Evolutionary conservation across 2,113 vertebrate species (phyloP).

Genomic region (Toxostoma redivivum): DNA sequence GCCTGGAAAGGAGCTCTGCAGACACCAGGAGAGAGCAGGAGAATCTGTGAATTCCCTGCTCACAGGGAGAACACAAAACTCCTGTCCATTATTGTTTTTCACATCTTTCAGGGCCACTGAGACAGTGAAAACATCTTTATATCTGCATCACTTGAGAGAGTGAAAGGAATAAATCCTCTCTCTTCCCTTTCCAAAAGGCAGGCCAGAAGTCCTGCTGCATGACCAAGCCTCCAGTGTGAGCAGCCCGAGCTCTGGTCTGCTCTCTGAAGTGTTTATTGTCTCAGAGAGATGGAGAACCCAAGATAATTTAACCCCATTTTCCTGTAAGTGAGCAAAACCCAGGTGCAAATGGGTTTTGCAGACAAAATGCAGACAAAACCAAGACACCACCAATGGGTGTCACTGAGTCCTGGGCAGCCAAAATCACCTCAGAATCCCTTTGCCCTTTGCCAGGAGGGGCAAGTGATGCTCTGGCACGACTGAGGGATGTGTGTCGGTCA

Average conservation of each 20-base stretch:
- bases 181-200: background rate
- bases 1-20: background rate
- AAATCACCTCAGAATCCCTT: background rate
- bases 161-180: background rate
- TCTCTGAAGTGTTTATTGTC: background rate
- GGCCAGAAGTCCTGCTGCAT: background rate
- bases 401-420: background rate
- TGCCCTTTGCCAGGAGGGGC: background rate
- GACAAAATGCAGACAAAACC: background rate
- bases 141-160: background rate
- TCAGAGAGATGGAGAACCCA: background rate
- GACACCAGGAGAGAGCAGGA: background rate
- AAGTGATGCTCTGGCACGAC: background rate
- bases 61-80: background rate
- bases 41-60: background rate
- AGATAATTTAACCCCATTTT: background rate
- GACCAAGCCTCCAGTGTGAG: background rate
- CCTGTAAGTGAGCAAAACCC: background rate
- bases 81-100: background rate
- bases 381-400: background rate
- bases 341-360: too few relatives aligned
- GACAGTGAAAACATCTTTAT: background rate
- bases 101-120: background rate
- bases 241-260: accelerated
- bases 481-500: background rate